Conservation (phyloP, 2,888 invertebrate genomes). For the Caenorhabditis japonica region DNA sequence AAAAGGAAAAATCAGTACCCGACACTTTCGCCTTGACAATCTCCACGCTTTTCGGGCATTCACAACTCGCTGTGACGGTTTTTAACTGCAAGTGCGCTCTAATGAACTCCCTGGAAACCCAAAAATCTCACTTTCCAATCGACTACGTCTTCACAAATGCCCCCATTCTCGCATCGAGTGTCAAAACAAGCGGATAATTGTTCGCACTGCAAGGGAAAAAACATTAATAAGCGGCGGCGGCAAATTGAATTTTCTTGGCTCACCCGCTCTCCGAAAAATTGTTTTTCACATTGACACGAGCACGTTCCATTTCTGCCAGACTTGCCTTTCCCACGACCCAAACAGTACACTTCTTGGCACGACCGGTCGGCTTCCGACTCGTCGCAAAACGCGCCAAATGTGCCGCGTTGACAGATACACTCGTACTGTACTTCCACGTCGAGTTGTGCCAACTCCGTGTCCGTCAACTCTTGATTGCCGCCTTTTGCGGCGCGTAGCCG, state of each 20-base stretch:
- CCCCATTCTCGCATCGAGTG: conserved; percentile 44
- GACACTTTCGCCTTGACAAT: conserved; percentile 22
- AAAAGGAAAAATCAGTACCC: too few relatives aligned
- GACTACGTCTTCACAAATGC: conserved; percentile 31
- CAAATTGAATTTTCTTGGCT: too few relatives aligned
- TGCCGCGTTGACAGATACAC: conserved; percentile 53
- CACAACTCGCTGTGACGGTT: conserved; percentile 49
- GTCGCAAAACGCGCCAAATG: conserved; percentile 53
- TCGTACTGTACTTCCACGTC: conserved; percentile 32
- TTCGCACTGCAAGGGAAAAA: conserved; percentile 38
- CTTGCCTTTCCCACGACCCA: conserved; percentile 46
- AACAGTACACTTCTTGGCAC: conserved; percentile 50
- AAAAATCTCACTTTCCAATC: conserved; percentile 22
- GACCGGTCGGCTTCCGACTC: conserved; percentile 35
- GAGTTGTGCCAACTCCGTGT: conserved; percentile 14
- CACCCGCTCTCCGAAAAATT: conserved; percentile 55
- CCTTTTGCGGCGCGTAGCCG: background rate
- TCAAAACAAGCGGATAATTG: conserved; percentile 50
- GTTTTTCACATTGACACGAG: conserved; percentile 54
- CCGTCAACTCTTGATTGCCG: background rate
- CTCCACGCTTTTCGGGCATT: conserved; percentile 45
- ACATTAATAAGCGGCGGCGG: too few relatives aligned
- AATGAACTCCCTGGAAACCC: background rate
- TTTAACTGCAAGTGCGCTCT: conserved; percentile 9
- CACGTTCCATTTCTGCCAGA: conserved; percentile 32